A percentile compares a stretch with the other conserved stretches of the same genome.
Evolutionary conservation across 2,888 invertebrate genomes (phyloP).

Genomic region (Pterostichus madidus): DNA sequence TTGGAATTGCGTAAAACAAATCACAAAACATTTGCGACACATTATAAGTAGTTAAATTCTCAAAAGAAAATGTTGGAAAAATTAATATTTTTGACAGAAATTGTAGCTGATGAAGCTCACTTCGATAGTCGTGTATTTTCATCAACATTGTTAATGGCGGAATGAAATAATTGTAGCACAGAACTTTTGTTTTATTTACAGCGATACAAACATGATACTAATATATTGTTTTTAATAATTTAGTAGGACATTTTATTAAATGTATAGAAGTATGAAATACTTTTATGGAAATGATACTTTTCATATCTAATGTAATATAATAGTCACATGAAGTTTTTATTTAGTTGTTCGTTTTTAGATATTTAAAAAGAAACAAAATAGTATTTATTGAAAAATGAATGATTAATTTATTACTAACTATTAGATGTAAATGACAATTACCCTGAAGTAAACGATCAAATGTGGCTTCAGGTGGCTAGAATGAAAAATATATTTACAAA

Average conservation of each 20-base stretch:
- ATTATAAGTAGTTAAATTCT: neutral
- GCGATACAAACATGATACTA: neutral
- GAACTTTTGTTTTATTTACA: conserved; percentile 9
- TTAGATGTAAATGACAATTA: too few species aligned
- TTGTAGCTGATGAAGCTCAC: neutral
- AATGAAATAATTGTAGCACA: neutral
- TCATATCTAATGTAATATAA: too few species aligned
- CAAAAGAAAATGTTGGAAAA: conserved; percentile 22
- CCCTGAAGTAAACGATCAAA: too few species aligned
- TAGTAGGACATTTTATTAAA: neutral
- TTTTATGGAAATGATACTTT: too few species aligned
- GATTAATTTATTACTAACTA: too few species aligned
- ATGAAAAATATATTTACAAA: too few species aligned
- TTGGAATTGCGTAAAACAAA: neutral
- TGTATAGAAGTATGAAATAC: neutral
- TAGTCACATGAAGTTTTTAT: too few species aligned
- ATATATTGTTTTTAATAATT: conserved; percentile 1
- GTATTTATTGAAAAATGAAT: too few species aligned
- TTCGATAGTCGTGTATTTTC: conserved; percentile 11
- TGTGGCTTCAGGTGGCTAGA: too few species aligned
- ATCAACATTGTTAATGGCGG: neutral
- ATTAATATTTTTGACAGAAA: conserved; percentile 14
- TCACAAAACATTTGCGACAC: conserved; percentile 8
- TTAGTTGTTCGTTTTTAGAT: too few species aligned
- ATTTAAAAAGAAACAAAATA: too few species aligned